A percentile compares a stretch with the other conserved stretches of the same genome.
phyloP scores from a whole-genome alignment of 2,888 invertebrate species.

The Drosophila merina region DNA sequence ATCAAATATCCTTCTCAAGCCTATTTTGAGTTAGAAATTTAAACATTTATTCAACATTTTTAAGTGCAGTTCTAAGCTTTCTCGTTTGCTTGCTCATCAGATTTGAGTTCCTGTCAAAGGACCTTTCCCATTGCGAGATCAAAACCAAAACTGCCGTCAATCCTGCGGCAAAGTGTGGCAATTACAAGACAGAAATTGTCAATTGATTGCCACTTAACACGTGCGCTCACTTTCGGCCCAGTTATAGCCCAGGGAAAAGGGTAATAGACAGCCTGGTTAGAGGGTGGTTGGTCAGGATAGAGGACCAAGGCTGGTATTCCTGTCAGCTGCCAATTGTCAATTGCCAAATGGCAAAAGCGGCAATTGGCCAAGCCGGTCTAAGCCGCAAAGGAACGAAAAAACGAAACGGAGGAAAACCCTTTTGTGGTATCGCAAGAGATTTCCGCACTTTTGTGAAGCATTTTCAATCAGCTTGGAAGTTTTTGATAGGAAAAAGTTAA shows the following conservation, averaged over 20 bases:
- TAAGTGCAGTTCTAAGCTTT: no score
- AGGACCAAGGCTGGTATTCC: background rate
- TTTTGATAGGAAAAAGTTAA: background rate
- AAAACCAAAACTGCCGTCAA: conserved; percentile 15
- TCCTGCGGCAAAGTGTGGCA: conserved; percentile 55
- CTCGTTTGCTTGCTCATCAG: conserved; percentile 1
- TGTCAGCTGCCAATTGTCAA: conserved; percentile 30
- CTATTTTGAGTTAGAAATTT: background rate
- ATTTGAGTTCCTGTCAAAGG: background rate
- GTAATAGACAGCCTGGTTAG: background rate
- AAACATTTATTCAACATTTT: background rate
- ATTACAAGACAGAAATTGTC: conserved; percentile 59
- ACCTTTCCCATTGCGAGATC: background rate
- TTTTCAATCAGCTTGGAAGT: background rate
- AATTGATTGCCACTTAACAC: conserved; percentile 69
- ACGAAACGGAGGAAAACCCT: background rate
- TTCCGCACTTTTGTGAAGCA: conserved; percentile 2
- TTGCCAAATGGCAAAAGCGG: conserved; percentile 5
- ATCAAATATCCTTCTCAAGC: background rate
- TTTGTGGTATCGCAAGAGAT: conserved; percentile 3
- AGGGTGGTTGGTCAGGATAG: no score
- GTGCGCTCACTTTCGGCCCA: conserved; percentile 43
- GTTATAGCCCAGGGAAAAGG: conserved; percentile 14
- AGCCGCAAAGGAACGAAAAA: conserved; percentile 1
- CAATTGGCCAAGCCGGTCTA: conserved; percentile 5